phyloP scores from a whole-genome alignment of 2,888 invertebrate species.

The Leptura quadrifasciata region DNA sequence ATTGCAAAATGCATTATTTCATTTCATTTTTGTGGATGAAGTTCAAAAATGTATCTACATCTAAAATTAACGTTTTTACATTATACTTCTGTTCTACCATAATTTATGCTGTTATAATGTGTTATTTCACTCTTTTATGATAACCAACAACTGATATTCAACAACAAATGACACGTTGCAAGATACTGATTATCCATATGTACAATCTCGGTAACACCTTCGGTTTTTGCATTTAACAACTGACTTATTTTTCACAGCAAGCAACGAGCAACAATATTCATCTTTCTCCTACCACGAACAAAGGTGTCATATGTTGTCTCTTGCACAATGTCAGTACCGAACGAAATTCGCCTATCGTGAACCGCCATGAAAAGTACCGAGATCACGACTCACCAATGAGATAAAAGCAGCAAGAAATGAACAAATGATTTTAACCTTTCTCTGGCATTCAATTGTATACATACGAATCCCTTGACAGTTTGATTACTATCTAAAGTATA shows the following conservation, averaged over 20 bases:
- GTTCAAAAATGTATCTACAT: too few relatives aligned
- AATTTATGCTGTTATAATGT: too few relatives aligned
- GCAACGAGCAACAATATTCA: not conserved
- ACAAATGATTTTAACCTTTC: slow-evolving; percentile 58
- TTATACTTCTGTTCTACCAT: too few relatives aligned
- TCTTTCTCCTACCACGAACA: not conserved
- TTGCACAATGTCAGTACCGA: slow-evolving; percentile 20
- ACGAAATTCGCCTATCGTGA: slow-evolving; percentile 27
- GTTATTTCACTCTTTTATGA: not conserved
- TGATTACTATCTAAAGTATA: slow-evolving; percentile 59
- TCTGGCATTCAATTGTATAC: slow-evolving; percentile 53
- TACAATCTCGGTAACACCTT: not conserved
- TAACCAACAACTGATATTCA: not conserved
- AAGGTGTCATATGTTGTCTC: slow-evolving; percentile 24
- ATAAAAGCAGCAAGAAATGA: slow-evolving; percentile 55
- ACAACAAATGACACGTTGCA: not conserved
- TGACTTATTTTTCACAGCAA: not conserved
- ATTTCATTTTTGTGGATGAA: too few relatives aligned
- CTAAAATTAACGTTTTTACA: too few relatives aligned
- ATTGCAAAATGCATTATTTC: too few relatives aligned
- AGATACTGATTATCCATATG: not conserved
- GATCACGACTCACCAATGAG: slow-evolving; percentile 56
- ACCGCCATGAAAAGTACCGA: slow-evolving; percentile 27
- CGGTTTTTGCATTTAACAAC: not conserved
- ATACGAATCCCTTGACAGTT: slow-evolving; percentile 60